phyloP scores from a whole-genome alignment of 2,113 vertebrate species.

The Zosterops borbonicus region DNA sequence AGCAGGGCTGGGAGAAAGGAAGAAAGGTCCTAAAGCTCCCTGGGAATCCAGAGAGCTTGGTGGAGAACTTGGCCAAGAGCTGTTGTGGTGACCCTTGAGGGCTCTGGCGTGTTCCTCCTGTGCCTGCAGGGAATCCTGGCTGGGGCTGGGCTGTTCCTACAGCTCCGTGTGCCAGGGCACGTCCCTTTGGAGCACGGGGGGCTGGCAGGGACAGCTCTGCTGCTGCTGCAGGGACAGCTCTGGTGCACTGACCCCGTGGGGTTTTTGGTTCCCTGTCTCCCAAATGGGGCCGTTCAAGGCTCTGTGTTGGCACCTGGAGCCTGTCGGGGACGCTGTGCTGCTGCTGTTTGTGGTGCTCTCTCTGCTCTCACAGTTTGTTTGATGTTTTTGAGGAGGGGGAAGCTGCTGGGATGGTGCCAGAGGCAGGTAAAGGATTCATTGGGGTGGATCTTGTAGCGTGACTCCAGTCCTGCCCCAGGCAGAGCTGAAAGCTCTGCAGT shows the following conservation, averaged over 20 bases:
- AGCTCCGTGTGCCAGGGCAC: neutral
- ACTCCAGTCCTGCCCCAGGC: accelerated
- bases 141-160: neutral
- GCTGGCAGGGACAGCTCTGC: neutral
- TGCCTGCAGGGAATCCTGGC: neutral
- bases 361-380: neutral
- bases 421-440: neutral
- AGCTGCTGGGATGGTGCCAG: neutral
- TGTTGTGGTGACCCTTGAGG: neutral
- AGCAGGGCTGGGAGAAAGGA: neutral
- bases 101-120: accelerated
- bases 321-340: accelerated
- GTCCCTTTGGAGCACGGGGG: neutral
- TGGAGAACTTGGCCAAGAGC: neutral
- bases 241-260: accelerated
- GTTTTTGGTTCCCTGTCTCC: neutral
- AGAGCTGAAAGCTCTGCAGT: neutral
- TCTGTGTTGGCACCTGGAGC: neutral
- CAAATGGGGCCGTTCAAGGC: accelerated
- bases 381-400: neutral
- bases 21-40: neutral
- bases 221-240: neutral
- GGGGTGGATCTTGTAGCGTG: accelerated
- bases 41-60: too few species aligned
- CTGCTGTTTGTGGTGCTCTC: neutral